A percentile compares a stretch with the other conserved stretches of the same genome.
Conservation (phyloP, 2,888 invertebrate species). For the Mycogona germanica region DNA sequence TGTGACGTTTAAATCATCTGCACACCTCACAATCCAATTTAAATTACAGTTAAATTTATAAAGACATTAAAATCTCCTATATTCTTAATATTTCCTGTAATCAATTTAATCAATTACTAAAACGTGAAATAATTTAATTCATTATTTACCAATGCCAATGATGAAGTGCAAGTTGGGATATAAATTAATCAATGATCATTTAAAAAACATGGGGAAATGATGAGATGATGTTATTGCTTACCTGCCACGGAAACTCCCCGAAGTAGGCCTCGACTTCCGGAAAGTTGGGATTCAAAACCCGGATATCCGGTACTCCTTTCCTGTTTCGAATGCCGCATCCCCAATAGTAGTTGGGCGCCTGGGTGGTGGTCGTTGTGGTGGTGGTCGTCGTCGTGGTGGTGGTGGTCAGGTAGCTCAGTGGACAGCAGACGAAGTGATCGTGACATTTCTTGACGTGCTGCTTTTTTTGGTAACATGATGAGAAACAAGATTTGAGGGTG, state of each 20-base stretch:
- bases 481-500: too few species aligned
- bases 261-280: conserved; percentile 41
- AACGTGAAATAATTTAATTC: too few species aligned
- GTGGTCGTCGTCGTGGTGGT: conserved; percentile 16
- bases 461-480: too few species aligned
- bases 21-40: too few species aligned
- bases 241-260: conserved; percentile 28
- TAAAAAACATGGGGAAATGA: not conserved
- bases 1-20: too few species aligned
- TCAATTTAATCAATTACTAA: too few species aligned
- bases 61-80: too few species aligned
- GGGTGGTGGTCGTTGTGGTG: conserved; percentile 13
- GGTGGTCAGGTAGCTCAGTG: not conserved
- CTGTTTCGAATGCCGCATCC: conserved; percentile 58
- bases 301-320: conserved; percentile 52
- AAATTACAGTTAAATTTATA: too few species aligned
- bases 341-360: conserved; percentile 19
- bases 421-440: conserved; percentile 14
- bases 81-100: too few species aligned
- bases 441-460: conserved; percentile 11
- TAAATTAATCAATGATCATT: not conserved
- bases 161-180: too few species aligned
- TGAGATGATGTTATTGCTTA: conserved; percentile 17
- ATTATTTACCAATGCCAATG: too few species aligned
- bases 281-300: conserved; percentile 48